These are phyloP conservation scores for Steromphala cineraria DNA, from an alignment of 2,888 invertebrate species.

Conservation along the genomic window DNA sequence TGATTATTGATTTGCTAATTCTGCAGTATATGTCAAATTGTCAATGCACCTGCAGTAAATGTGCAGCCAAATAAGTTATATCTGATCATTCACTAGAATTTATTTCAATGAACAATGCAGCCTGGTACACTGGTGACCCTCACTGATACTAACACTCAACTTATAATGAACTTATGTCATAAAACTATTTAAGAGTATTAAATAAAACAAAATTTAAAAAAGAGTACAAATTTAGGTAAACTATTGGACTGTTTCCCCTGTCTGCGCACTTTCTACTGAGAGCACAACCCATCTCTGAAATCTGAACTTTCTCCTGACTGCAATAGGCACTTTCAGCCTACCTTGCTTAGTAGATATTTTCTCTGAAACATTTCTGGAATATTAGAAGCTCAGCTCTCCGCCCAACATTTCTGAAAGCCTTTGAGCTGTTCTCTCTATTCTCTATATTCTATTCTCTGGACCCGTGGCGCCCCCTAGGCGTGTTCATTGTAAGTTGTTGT, in stretches of 20 bases:
- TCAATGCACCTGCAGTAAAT: not conserved
- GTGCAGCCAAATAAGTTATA: too few species aligned
- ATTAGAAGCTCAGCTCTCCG: not conserved
- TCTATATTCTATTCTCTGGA: not conserved
- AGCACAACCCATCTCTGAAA: too few species aligned
- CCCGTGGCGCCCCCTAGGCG: not conserved
- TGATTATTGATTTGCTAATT: not conserved
- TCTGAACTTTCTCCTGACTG: too few species aligned
- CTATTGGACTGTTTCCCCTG: not conserved
- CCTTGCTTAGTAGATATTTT: not conserved
- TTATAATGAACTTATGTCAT: slow-evolving; percentile 9
- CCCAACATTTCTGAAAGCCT: not conserved
- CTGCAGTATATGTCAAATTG: not conserved
- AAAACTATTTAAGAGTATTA: not conserved
- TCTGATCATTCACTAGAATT: too few species aligned
- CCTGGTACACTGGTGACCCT: too few species aligned
- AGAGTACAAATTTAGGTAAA: too few species aligned
- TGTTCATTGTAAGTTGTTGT: slow-evolving; percentile 12
- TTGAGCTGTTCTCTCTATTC: not conserved
- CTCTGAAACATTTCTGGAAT: not conserved
- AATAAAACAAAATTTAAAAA: not conserved
- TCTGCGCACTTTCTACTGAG: not conserved
- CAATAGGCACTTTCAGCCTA: not conserved
- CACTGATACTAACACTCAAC: slow-evolving; percentile 1
- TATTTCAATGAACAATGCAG: too few species aligned